Evolutionary conservation across 2,797 vertebrate genomes (phyloP).

Genomic region (Myotis pilosus): DNA sequence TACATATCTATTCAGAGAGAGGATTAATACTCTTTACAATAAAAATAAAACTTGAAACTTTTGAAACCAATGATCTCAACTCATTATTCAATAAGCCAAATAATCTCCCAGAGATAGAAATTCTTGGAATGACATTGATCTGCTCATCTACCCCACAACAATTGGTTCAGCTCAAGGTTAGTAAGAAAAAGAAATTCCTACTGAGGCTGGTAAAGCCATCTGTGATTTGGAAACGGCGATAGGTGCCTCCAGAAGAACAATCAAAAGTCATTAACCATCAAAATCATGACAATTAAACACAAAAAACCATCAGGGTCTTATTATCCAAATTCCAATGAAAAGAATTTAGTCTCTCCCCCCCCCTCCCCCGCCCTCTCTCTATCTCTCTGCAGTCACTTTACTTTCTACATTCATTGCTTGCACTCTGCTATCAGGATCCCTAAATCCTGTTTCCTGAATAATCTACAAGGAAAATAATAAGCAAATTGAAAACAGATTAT

Average conservation of each 20-base stretch:
- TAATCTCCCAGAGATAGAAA: conserved; percentile 34
- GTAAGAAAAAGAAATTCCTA: conserved; percentile 54
- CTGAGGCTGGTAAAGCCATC: conserved; percentile 61
- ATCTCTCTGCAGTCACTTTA: background rate
- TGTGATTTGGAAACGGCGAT: conserved; percentile 50
- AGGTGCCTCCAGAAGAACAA: conserved; percentile 73
- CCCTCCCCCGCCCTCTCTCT: background rate
- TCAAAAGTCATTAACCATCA: conserved; percentile 70
- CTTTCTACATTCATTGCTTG: background rate
- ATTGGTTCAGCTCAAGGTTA: conserved; percentile 62
- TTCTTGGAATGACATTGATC: background rate
- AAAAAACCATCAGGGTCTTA: conserved; percentile 58
- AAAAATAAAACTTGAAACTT: conserved; percentile 11
- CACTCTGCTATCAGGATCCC: background rate
- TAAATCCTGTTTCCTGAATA: background rate
- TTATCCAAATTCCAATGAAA: conserved; percentile 58
- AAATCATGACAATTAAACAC: conserved; percentile 70
- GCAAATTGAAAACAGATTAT: conserved; percentile 60
- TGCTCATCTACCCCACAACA: conserved; percentile 45
- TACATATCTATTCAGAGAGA: background rate
- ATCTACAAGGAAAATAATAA: conserved; percentile 14
- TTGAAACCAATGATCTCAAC: background rate
- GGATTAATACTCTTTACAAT: background rate
- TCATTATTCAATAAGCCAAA: conserved; percentile 48
- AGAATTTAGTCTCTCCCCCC: background rate